Conservation (phyloP, 2,797 vertebrate species). For the Gymnothorax javanicus region DNA sequence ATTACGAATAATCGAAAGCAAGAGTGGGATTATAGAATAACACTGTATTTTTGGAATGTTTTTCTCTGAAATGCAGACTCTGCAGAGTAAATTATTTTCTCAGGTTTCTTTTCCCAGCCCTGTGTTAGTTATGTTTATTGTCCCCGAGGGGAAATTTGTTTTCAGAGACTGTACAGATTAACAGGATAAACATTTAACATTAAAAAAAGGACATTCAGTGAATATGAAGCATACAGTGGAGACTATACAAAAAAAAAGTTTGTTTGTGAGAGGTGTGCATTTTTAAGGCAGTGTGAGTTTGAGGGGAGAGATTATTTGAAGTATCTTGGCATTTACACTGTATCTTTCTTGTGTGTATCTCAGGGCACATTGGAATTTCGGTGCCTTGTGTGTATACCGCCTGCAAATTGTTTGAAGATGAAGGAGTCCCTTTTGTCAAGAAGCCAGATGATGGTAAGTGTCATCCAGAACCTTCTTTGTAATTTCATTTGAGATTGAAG, state of each 20-base stretch:
- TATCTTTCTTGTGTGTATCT: conserved; percentile 20
- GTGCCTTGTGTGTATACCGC: conserved; percentile 90
- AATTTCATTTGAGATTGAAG: conserved; percentile 13
- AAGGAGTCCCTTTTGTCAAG: conserved; percentile 94
- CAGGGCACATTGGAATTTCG: conserved; percentile 95
- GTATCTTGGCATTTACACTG: background rate
- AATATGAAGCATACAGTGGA: too few species aligned
- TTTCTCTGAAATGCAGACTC: too few species aligned
- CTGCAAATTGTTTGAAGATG: conserved; percentile 92
- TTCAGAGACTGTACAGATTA: too few species aligned
- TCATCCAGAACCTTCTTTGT: background rate
- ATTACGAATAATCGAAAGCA: too few species aligned
- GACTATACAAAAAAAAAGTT: background rate
- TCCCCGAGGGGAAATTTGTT: too few species aligned
- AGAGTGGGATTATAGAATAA: too few species aligned
- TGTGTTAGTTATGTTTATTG: too few species aligned
- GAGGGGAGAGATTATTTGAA: background rate
- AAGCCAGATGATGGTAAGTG: conserved; percentile 91
- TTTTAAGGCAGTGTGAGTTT: background rate
- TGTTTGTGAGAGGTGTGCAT: background rate
- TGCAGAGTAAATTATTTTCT: too few species aligned
- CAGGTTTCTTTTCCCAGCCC: too few species aligned
- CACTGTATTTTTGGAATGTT: too few species aligned
- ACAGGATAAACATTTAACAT: too few species aligned
- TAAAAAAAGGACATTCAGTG: too few species aligned